Percentiles rank a stretch among this genome's conserved stretches.
Conservation (phyloP, 2,797 vertebrate genomes). For the Dryobates pubescens region DNA sequence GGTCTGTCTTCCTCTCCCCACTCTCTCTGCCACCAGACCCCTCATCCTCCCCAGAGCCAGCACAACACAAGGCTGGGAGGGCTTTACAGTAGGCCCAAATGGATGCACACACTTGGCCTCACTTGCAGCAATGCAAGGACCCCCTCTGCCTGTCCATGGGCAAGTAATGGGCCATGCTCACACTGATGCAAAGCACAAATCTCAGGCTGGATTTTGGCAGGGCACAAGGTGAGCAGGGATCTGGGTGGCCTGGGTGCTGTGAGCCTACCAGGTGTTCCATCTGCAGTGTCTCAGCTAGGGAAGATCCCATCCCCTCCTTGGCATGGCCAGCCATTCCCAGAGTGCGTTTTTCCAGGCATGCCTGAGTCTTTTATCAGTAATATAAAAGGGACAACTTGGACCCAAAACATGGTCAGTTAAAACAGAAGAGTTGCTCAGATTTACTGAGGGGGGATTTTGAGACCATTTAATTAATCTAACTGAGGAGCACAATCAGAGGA, state of each 20-base stretch:
- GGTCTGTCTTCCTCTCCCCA: not conserved
- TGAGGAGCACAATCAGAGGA: not conserved
- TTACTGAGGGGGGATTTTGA: constrained; percentile 11
- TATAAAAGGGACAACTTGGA: constrained; percentile 29
- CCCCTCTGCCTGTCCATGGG: not conserved
- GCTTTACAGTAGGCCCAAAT: not conserved
- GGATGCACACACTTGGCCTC: not conserved
- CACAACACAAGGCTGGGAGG: not conserved
- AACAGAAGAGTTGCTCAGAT: constrained; percentile 1
- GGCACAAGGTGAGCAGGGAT: not conserved
- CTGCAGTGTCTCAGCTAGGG: rapidly evolving
- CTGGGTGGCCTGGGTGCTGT: rapidly evolving
- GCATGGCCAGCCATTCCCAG: not conserved
- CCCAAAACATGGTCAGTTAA: not conserved
- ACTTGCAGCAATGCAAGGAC: not conserved
- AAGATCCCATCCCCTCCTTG: not conserved
- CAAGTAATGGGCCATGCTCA: rapidly evolving
- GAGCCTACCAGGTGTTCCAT: rapidly evolving
- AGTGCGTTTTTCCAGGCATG: constrained; percentile 2
- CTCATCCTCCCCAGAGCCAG: not conserved
- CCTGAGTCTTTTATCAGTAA: not conserved
- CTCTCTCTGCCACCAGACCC: not conserved
- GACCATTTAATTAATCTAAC: constrained; percentile 2
- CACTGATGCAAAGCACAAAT: not conserved
- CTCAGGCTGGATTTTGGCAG: not conserved